A percentile compares a stretch with the other conserved stretches of the same genome.
Evolutionary conservation across 2,113 vertebrate genomes (phyloP).

Genomic region (Caranx melampygus): DNA sequence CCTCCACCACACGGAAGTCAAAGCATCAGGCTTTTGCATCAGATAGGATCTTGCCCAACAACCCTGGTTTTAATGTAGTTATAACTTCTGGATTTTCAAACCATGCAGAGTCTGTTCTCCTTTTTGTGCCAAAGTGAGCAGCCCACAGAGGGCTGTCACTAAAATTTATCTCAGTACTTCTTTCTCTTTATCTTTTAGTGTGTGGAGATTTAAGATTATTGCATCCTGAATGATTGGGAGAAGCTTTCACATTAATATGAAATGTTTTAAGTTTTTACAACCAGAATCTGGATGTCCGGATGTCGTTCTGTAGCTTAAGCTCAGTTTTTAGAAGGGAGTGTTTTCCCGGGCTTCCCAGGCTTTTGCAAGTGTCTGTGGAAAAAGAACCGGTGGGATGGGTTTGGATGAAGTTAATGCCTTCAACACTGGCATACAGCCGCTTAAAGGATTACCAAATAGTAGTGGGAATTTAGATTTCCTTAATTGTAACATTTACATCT

Average conservation of each 20-base stretch:
- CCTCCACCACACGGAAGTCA: background rate
- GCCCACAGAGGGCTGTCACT: background rate
- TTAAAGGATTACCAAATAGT: background rate
- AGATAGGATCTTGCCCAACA: background rate
- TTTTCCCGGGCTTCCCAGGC: background rate
- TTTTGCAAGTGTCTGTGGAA: constrained; percentile 3
- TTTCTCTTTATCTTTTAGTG: no score
- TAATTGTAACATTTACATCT: background rate
- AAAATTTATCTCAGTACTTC: no score
- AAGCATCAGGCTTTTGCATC: background rate
- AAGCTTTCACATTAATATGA: no score
- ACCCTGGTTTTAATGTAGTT: background rate
- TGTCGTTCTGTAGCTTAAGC: background rate
- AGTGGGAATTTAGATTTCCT: background rate
- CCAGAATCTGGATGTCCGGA: background rate
- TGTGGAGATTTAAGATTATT: no score
- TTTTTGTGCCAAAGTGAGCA: background rate
- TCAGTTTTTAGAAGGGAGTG: background rate
- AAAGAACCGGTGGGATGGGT: constrained; percentile 6
- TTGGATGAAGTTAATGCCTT: background rate
- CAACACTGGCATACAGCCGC: background rate
- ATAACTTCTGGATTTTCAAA: background rate
- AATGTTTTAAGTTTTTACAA: background rate
- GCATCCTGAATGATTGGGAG: no score
- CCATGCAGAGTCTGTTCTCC: no score